phyloP scores from a whole-genome alignment of 2,113 vertebrate genomes.

The Xerus inauris region DNA sequence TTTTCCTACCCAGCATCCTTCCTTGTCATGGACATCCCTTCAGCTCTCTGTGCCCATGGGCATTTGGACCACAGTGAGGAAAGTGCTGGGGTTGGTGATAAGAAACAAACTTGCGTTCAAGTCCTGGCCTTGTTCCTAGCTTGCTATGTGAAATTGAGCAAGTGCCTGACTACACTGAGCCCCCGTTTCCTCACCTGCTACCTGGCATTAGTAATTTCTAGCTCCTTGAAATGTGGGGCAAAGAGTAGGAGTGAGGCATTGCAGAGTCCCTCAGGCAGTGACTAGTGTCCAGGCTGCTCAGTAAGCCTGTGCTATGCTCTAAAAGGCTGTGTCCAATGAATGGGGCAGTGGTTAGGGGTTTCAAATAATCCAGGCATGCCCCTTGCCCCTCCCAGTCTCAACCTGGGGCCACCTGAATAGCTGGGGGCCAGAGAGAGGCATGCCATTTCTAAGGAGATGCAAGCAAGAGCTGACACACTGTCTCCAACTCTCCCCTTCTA shows the following conservation, averaged over 20 bases:
- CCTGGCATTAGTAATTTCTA: background rate
- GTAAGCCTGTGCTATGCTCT: fast-evolving
- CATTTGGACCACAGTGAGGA: background rate
- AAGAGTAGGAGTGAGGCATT: background rate
- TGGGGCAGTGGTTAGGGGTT: background rate
- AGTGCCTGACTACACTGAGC: background rate
- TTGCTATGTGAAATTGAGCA: background rate
- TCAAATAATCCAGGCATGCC: no score
- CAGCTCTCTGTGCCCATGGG: background rate
- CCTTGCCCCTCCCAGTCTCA: background rate
- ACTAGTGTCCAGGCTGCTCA: background rate
- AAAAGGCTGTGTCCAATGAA: background rate
- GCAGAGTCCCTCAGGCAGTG: background rate
- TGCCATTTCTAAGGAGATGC: background rate
- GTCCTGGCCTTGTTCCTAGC: background rate
- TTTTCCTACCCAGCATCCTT: background rate
- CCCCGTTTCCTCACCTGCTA: background rate
- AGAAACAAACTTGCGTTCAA: background rate
- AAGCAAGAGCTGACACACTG: background rate
- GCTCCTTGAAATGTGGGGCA: background rate
- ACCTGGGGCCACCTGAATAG: background rate
- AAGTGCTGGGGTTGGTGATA: background rate
- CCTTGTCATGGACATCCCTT: background rate
- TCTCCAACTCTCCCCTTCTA: background rate
- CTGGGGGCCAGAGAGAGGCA: background rate